phyloP scores from a whole-genome alignment of 2,797 vertebrate genomes.

The Parotocinclus haroldoi region DNA sequence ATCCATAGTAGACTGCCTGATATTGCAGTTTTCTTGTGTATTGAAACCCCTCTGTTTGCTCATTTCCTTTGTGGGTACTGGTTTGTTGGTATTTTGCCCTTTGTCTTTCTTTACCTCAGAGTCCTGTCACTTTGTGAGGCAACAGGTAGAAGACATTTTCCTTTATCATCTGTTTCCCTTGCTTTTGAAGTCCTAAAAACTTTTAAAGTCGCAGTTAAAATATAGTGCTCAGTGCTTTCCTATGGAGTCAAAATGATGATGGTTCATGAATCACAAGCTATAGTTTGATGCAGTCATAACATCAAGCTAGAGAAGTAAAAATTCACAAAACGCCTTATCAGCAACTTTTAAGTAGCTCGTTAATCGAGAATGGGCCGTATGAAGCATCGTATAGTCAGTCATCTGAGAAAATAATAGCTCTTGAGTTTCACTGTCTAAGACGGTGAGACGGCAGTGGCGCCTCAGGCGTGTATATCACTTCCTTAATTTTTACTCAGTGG shows the following conservation, averaged over 20 bases:
- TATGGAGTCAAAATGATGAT: too few relatives aligned
- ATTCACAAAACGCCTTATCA: constrained; percentile 9
- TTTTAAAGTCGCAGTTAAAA: neutral
- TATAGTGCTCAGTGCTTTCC: neutral
- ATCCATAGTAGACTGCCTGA: too few relatives aligned
- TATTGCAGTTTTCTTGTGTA: too few relatives aligned
- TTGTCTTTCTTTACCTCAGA: neutral
- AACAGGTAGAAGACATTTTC: neutral
- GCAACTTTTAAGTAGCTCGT: constrained; percentile 19
- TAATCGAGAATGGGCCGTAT: neutral
- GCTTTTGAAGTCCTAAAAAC: constrained; percentile 2
- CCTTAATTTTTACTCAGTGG: too few relatives aligned
- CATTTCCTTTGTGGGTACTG: too few relatives aligned
- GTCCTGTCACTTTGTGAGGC: neutral
- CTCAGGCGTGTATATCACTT: too few relatives aligned
- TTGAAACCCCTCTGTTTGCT: too few relatives aligned
- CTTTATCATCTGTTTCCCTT: neutral
- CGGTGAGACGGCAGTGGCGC: neutral
- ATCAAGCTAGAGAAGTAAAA: too few relatives aligned
- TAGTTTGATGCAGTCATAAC: too few relatives aligned
- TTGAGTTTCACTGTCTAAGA: neutral
- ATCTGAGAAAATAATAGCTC: constrained; percentile 28
- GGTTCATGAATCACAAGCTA: too few relatives aligned
- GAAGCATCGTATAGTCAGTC: neutral
- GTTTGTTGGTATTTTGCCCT: too few relatives aligned